These are phyloP conservation scores for Falcaria lacertinaria DNA, from an alignment of 2,888 invertebrate species.

Conservation along the genomic window DNA sequence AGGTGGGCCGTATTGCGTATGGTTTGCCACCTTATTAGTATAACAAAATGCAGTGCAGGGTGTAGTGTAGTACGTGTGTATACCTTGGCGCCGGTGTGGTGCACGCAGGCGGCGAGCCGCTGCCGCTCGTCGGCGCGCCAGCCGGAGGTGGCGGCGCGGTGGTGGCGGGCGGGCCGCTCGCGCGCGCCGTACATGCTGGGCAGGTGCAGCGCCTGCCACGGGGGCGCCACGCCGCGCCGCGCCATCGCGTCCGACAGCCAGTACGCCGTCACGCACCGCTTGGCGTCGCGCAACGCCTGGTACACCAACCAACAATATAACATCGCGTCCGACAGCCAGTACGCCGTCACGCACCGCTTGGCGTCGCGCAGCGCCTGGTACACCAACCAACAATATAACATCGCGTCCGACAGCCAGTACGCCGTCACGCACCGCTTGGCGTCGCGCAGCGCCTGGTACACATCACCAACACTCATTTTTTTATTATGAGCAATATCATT, in stretches of 20 bases:
- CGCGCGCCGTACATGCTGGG: slow-evolving; percentile 85
- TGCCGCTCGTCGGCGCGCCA: slow-evolving; percentile 93
- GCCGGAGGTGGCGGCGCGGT: slow-evolving; percentile 91
- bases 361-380: slow-evolving; percentile 83
- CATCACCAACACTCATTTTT: too few relatives aligned
- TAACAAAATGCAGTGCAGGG: too few relatives aligned
- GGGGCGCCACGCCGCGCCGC: slow-evolving; percentile 92
- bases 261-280: slow-evolving; percentile 88
- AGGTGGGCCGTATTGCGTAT: background rate
- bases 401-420: slow-evolving; percentile 73
- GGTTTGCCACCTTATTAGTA: slow-evolving; percentile 81
- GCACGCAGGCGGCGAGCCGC: slow-evolving; percentile 90
- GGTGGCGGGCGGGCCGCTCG: slow-evolving; percentile 86
- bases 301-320: slow-evolving; percentile 40
- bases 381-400: slow-evolving; percentile 37
- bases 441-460: slow-evolving; percentile 82
- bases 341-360: slow-evolving; percentile 88
- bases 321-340: slow-evolving; percentile 65
- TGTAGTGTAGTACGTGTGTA: slow-evolving; percentile 28
- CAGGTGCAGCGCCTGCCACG: slow-evolving; percentile 96
- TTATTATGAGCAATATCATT: too few relatives aligned
- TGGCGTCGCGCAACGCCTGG: slow-evolving; percentile 83
- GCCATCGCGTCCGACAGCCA: slow-evolving; percentile 95
- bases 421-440: slow-evolving; percentile 88
- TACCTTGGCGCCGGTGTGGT: slow-evolving; percentile 91